Evolutionary conservation across 1,140 invertebrate genomes (phyloP), one percentile per base, ranked within the genome.

Genomic region (Centruroides sculpturatus): DNA sequence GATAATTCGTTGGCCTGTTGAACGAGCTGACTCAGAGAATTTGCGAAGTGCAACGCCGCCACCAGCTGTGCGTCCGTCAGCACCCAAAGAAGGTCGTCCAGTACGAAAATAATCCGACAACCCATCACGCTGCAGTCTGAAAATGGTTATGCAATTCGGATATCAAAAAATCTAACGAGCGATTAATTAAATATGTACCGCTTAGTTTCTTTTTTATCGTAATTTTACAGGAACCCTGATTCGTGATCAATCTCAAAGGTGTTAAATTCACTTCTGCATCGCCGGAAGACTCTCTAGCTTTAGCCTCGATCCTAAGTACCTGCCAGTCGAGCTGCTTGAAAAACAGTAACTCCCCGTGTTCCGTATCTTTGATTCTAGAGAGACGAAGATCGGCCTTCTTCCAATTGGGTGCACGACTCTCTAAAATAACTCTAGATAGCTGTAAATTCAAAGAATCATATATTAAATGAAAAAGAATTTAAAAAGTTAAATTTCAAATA

Each of bases 261-360:
- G 92, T 92, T 57, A 92, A 75, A 59, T 62, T 64, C 12, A 64
- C 56, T 46, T 58, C 9, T 57, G 63, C 61, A 41, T 62, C 55
- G 3, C 8, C 8, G 0, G 41, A 41, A 6, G 41, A 41, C 8
- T 41, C 8, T 47, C 64, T 60, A 35, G 68, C 60, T 62, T 69
- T 86, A 1, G 93, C 93, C 76, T 98, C 93, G 72, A 98, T 88
- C 66, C 91, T 80, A 41, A 95, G 82, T 55, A 89, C 94, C 76
- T 98, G 92, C 95, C 95, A 99, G 71, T 92, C 86, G 55, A 98
- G 76, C 77, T 97, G 92, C 80, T 99, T 99, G 76, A 98, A 99
- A 70, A 98, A 87, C 57, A 99, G 77, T 62, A 98, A 77, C 69
- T 96, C 88, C 46, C 89, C 89, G 66, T 84, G 82, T 55, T 85